Conservation (phyloP, 1,140 invertebrate genomes). For the Campoletis sonorensis region DNA sequence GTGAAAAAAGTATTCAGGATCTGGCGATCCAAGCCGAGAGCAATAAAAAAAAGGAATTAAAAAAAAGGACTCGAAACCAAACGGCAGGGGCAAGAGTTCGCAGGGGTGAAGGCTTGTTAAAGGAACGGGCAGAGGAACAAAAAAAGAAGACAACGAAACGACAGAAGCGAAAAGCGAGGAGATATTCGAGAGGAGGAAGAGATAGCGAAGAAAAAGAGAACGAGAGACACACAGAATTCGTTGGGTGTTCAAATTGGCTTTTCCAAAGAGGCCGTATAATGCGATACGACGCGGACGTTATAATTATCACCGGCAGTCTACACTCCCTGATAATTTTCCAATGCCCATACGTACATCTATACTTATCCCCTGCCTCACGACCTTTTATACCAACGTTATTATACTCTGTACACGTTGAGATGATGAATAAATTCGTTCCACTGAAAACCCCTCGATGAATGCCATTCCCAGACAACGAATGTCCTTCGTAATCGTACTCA, state of each 20-base stretch:
- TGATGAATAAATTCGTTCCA: conserved; percentile 31
- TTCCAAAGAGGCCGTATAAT: conserved; percentile 56
- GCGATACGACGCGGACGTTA: conserved; percentile 59
- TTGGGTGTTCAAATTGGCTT: conserved; percentile 54
- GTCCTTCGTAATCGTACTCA: background rate
- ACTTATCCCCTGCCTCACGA: background rate
- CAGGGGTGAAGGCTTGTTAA: conserved; percentile 34
- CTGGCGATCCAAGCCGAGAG: conserved; percentile 56
- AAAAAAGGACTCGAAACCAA: conserved; percentile 49
- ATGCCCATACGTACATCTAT: conserved; percentile 15
- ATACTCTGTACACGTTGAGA: background rate
- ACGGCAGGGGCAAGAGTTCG: conserved; percentile 32
- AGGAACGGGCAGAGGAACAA: conserved; percentile 40
- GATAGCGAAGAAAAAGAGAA: background rate
- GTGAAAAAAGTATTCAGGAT: conserved; percentile 39
- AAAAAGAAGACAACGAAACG: conserved; percentile 40
- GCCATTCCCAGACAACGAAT: background rate
- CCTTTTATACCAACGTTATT: conserved; percentile 27
- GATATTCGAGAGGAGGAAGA: background rate
- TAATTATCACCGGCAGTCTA: conserved; percentile 55
- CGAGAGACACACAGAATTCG: conserved; percentile 47
- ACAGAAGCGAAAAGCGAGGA: background rate
- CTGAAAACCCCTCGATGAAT: background rate
- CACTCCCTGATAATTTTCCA: conserved; percentile 32
- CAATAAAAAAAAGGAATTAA: conserved; percentile 40